Evolutionary conservation across 2,113 vertebrate genomes (phyloP), one percentile per base, ranked within the genome.

Genomic region (Oncorhynchus keta): DNA sequence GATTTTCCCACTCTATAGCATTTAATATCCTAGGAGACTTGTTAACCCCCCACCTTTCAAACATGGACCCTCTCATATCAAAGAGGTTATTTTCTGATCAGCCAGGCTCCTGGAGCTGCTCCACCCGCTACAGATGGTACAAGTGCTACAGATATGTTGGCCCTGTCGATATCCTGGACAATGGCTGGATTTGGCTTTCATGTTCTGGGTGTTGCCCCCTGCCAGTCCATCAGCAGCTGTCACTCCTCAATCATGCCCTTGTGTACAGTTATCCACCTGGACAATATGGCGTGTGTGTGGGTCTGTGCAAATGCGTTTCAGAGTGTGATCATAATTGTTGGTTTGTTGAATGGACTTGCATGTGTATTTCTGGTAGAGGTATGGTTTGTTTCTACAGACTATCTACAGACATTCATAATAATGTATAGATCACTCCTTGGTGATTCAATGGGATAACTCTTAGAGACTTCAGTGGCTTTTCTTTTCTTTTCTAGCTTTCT

Each of bases 211-310:
- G 39, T 39, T 70, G 72, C 20, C 71, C n/a, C 7, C 5, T 80
- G 81, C 85, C 76, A 82, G 76, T 70, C 64, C 20, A 70, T 70
- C 78, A 82, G 84, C 84, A 86, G 88, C 83, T 87, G 85, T 81
- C 79, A 61, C 76, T 76, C 24, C 72, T 78, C 79, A 62, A 76
- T 13, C n/a, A 55, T 13, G 51, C 51, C 51, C 14, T 55, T 18
- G 16, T 55, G 51, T 55, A 55, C 51, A 55, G 51, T 59, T 28
- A 26, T 20, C 30, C 16, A 32, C 28, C 39, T 13, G 2, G 26
- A 70, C 20, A 69, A 9, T 13, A 20, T 12, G 14, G 18, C 3
- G 68, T 86, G 35, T 65, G 59, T 14, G 72, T 64, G 32, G 55
- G 68, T 84, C 61, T 77, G 30, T 16, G 18, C 2, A 55, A 14